These are phyloP conservation scores for Rhyacophila evoluta DNA, from an alignment of 2,888 invertebrate genomes.

Conservation along the genomic window DNA sequence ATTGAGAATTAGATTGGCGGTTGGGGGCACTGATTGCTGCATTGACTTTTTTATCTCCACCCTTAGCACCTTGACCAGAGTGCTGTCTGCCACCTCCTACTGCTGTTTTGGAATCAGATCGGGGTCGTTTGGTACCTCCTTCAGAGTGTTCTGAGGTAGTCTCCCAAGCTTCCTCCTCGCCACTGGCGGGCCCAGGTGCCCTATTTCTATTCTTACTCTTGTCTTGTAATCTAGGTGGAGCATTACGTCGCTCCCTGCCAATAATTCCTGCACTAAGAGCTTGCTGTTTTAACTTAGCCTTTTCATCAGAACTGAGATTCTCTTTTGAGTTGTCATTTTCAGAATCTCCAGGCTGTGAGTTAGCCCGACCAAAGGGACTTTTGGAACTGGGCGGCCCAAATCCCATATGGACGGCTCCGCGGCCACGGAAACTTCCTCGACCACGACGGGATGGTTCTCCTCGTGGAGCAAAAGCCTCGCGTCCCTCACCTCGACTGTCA, in stretches of 20 bases:
- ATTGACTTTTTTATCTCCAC: slow-evolving; percentile 62
- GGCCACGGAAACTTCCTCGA: slow-evolving; percentile 73
- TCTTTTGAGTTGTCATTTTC: slow-evolving; percentile 57
- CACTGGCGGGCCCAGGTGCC: slow-evolving; percentile 62
- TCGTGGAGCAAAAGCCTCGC: slow-evolving; percentile 85
- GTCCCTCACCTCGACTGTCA: slow-evolving; percentile 62
- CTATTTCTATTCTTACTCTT: slow-evolving; percentile 59
- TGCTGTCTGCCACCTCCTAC: background rate
- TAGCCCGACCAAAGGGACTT: slow-evolving; percentile 77
- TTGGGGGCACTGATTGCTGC: slow-evolving; percentile 56
- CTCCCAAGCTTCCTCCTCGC: slow-evolving; percentile 80
- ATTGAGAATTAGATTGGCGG: slow-evolving; percentile 56
- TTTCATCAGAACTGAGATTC: slow-evolving; percentile 68
- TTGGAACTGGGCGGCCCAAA: slow-evolving; percentile 86
- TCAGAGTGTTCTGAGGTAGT: slow-evolving; percentile 88
- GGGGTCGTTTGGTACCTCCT: slow-evolving; percentile 58
- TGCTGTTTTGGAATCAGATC: background rate
- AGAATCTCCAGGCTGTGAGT: slow-evolving; percentile 61
- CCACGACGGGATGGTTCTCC: slow-evolving; percentile 92
- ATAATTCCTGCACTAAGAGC: slow-evolving; percentile 76
- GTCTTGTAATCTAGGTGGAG: slow-evolving; percentile 55
- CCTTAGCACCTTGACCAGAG: slow-evolving; percentile 45
- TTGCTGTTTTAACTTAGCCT: slow-evolving; percentile 76
- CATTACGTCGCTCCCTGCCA: slow-evolving; percentile 62
- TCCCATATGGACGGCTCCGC: slow-evolving; percentile 68